Base-by-base conservation (phyloP, 2,888 invertebrate genomes). In the Pharmacophagus antenor region DNA sequence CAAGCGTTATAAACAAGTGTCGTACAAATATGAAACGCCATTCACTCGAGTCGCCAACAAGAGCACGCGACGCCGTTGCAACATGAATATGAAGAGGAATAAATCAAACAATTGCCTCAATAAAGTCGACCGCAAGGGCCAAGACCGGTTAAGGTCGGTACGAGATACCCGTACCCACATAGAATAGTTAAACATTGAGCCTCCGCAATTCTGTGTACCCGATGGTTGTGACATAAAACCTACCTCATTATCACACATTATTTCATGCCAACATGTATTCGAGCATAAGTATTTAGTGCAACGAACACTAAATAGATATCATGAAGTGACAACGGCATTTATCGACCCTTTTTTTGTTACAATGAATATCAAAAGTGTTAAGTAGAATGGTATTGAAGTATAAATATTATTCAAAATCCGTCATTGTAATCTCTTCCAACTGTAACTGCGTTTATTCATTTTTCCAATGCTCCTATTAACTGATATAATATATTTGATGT, bases 41-140 rank as follows among this genome's bases (percentile, higher is more conserved):
- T 57, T 53, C 58, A 53, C 48, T 58, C 42, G 44, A 49, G 41
- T 23, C 44, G 18, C 50, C 42, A 56, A 62, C 63, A 55, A 60
- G 56, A 62, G 64, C 64, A 60, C 60, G 54, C 54, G 58, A 57
- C 53, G 55, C 37, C 21, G 37, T 54, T 27, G 49, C 59, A 31
- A 57, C 58, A 62, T 54, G 58, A 62, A 62, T 62, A 49, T 49
- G 57, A 56, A 57, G 61, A 57, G 48, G 64, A 58, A 67, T 70
- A 65, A 67, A 67, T 70, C 69, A 69, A 60, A 62, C 60, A 65
- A 67, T 68, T 63, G 68, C 60, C 62, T 65, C 64, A 65, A 67
- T 68, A 67, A 69, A 66, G 65, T 61, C 49, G 10, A 58, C 56
- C 51, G 62, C 63, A 65, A 68, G 64, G 58, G 65, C 63, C 64